phyloP scores from a whole-genome alignment of 1,140 invertebrate species.

The Nymphalis io region DNA sequence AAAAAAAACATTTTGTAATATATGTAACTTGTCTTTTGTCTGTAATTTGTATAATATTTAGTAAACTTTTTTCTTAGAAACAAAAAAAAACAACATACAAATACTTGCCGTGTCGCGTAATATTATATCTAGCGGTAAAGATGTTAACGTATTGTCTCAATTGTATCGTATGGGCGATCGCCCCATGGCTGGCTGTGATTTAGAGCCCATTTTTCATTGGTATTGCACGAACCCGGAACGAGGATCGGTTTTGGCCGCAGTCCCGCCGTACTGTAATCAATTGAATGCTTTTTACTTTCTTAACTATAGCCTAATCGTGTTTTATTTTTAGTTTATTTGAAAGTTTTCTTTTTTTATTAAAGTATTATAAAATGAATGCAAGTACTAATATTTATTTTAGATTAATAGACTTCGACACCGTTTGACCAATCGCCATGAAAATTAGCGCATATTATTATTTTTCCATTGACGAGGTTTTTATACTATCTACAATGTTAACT shows the following conservation, averaged over 20 bases:
- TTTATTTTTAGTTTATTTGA: neutral
- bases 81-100: neutral
- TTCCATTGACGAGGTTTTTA: too few species aligned
- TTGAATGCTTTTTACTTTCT: slow-evolving; percentile 31
- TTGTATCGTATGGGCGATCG: slow-evolving; percentile 30
- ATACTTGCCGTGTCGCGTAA: neutral
- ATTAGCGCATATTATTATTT: too few species aligned
- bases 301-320: slow-evolving; percentile 5
- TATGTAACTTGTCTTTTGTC: too few species aligned
- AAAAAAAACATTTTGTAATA: too few species aligned
- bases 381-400: too few species aligned
- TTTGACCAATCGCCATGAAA: too few species aligned
- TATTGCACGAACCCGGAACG: slow-evolving; percentile 46
- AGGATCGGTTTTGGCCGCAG: slow-evolving; percentile 34
- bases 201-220: slow-evolving; percentile 55
- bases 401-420: too few species aligned
- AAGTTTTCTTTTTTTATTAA: neutral
- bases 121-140: slow-evolving; percentile 16
- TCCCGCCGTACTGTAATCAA: slow-evolving; percentile 35
- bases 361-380: too few species aligned
- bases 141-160: slow-evolving; percentile 30
- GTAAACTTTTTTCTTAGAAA: neutral
- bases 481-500: too few species aligned
- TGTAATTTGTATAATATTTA: neutral
- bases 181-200: slow-evolving; percentile 37